Evolutionary conservation across 2,797 vertebrate genomes (phyloP), one percentile per base, ranked within the genome.

Genomic region (Enteromius unitaeniatus): DNA sequence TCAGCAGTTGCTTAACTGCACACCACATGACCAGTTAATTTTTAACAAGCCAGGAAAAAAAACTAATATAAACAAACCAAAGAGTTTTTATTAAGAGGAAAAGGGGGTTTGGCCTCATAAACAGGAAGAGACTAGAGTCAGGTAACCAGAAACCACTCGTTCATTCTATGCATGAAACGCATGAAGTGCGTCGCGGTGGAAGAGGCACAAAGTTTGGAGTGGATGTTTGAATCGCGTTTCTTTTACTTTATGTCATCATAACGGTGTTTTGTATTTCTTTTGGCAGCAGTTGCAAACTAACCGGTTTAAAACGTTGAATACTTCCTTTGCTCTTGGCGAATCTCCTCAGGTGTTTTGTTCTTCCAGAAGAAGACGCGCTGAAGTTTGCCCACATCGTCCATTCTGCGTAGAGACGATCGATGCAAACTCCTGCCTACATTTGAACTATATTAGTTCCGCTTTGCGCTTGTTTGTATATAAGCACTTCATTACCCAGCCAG

Each of bases 81-180:
- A 0, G 7, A 3, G 73, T 49, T 68, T 53, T 76, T 51, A 51
- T 51, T 55, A 23, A 74, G 42, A 58, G 14, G 42, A 53, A 64
- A 67, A 77, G 14, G 23, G 9, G 85, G 82, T 76, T 28, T 86
- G 82, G 78, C 72, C 82, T 70, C 53, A 42, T n/a, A 70, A 84
- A 75, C 77, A 86, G 85, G 85, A 86, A 64, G 60, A 31, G 60
- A 31, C 47, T 64, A 45, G 69, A 79, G 75, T 78, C 85, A 84
- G 85, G 85, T 86, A 86, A 85, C 70, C 69, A 76, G 78, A 85
- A 68, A 60, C 84, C 78, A 11, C 60, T 37, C 51, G 60, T 55
- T 42, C 62, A 75, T 10, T 58, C 19, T 60, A 55, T 51, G 68
- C 77, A 37, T 62, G 47, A 31, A 31, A 19, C 42, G 45, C 47